Base-by-base conservation (phyloP, 2,797 vertebrate species). In the Enteromius fasciolatus region DNA sequence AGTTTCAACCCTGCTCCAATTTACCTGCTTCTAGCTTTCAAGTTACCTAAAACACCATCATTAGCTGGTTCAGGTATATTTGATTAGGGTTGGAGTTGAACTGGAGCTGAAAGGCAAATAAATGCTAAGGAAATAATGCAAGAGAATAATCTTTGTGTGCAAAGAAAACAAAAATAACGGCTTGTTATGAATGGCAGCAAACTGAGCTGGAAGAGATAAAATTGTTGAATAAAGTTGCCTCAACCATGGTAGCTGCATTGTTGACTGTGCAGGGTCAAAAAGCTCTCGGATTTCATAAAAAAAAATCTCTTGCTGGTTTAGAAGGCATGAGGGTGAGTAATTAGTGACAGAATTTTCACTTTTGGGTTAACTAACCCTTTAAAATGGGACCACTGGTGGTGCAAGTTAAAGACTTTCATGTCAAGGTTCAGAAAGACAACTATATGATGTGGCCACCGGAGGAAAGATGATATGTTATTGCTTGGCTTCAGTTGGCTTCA, bases 391-490 rank as follows among this genome's bases (percentile, higher is more conserved):
- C 5, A 39, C 5, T 20, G 31, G 20, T 10, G 54, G 7, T 41
- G 17, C 4, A 0, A 72, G 17, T 28, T 57, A 10, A 79, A 74
- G 41, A 74, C 25, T 15, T 23, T 46, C 15, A 50, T 50, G 28
- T 4, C 9, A 74, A 18, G 15, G 12, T 46, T n/a, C 63, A 78
- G 64, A 50, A 36, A 8, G 69, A 81, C 41, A 17, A 66, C 18
- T 23, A 46, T 28, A 75, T 41, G 15, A 31, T 63, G 18, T 57
- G 23, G 18, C 23, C n/a, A 54, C 23, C 7, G 1, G 17, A 67
- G 48, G 11, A 76, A 76, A 41, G 59, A 44, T 59, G 39, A 46
- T 41, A 41, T 80, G 59, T 72, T 63, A 64, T 61, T 69, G 44
- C 52, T 39, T 39, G 36, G 36, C 8, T 74, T 50, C 57, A 52